Conservation (phyloP, 2,113 vertebrate genomes). For the Dendrocopos noguchii region DNA sequence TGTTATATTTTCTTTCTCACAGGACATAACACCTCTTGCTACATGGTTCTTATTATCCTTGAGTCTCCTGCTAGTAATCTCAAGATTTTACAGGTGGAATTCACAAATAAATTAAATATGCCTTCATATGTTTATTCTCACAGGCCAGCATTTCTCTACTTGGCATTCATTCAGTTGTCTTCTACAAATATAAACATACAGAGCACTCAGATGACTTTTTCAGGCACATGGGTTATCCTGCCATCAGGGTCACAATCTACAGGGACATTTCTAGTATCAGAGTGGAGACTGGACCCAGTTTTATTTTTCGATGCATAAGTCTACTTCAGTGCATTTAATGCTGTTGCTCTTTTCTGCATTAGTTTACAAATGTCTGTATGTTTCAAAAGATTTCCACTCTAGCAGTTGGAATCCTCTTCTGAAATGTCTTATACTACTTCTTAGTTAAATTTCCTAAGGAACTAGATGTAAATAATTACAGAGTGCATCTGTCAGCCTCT, state of each 20-base stretch:
- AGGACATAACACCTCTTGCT: background rate
- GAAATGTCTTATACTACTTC: background rate
- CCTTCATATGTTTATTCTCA: background rate
- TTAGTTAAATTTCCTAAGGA: background rate
- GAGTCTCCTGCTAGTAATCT: background rate
- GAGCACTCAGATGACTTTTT: background rate
- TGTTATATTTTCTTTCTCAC: background rate
- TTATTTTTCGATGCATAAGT: background rate
- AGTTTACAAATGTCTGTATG: background rate
- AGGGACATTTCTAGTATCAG: background rate
- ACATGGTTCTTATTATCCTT: background rate
- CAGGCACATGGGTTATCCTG: background rate
- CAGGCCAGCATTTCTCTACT: background rate
- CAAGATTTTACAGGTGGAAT: background rate
- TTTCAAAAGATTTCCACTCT: background rate
- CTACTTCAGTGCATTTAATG: background rate
- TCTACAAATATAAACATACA: background rate
- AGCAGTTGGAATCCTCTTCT: background rate
- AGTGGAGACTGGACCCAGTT: background rate
- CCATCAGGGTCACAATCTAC: background rate
- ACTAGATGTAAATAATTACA: background rate
- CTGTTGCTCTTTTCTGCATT: background rate
- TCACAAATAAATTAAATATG: background rate
- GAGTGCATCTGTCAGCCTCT: background rate
- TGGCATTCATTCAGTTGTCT: background rate